Percentiles rank a stretch among this genome's conserved stretches.
phyloP scores from a whole-genome alignment of 2,888 invertebrate species.

The Lasioglossum pauxillum region DNA sequence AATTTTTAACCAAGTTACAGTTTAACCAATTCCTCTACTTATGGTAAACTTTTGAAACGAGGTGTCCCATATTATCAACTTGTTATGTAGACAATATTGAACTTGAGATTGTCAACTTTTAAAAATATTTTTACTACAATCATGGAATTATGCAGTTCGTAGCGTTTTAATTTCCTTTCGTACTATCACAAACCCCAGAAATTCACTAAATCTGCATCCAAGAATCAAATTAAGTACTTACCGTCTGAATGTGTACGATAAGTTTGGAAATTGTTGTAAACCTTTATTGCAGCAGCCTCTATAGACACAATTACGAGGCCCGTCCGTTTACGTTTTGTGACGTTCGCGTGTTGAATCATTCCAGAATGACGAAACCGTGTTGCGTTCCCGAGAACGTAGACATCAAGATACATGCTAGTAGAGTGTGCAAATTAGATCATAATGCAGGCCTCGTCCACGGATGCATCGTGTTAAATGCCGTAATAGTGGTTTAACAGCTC shows the following conservation, averaged over 20 bases:
- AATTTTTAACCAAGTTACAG: too few species aligned
- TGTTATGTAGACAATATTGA: too few species aligned
- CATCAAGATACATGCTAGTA: conserved; percentile 25
- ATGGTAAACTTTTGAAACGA: too few species aligned
- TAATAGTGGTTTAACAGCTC: conserved; percentile 52
- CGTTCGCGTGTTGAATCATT: conserved; percentile 19
- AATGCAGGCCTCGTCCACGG: conserved; percentile 34
- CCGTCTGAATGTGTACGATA: too few species aligned
- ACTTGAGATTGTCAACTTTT: too few species aligned
- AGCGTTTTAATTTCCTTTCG: not conserved
- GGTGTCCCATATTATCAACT: too few species aligned
- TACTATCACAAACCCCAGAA: not conserved
- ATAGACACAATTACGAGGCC: not conserved
- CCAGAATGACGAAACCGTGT: not conserved
- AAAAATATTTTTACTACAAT: too few species aligned
- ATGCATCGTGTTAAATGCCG: conserved; percentile 49
- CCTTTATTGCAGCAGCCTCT: not conserved
- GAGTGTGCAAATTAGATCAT: conserved; percentile 39
- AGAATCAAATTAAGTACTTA: not conserved
- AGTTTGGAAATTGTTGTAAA: not conserved
- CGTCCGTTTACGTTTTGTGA: conserved; percentile 6
- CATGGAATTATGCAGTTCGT: not conserved
- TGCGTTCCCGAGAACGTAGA: conserved; percentile 12
- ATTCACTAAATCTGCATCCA: not conserved
- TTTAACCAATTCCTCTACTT: too few species aligned